Evolutionary conservation across 2,888 invertebrate genomes (phyloP).

Genomic region (Ctenicera cuprea): DNA sequence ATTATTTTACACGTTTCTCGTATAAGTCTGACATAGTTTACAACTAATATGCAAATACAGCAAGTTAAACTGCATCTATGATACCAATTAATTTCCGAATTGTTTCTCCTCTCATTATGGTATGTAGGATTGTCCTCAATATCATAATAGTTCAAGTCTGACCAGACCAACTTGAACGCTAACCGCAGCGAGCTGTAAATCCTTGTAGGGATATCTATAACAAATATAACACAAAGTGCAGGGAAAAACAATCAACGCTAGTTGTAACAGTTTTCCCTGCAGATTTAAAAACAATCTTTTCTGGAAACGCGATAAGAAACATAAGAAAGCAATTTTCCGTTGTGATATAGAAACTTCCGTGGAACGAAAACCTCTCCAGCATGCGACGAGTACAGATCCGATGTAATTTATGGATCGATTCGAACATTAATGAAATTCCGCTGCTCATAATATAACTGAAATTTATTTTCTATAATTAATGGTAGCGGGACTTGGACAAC

Average conservation of each 20-base stretch:
- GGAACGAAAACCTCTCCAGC: slow-evolving; percentile 41
- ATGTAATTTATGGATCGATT: slow-evolving; percentile 53
- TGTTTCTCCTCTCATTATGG: too few relatives aligned
- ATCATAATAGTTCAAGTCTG: too few relatives aligned
- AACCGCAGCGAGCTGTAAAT: background rate
- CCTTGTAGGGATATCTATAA: slow-evolving; percentile 16
- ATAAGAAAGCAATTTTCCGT: slow-evolving; percentile 50
- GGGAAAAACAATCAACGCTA: slow-evolving; percentile 38
- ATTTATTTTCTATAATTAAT: slow-evolving; percentile 51
- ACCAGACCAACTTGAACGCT: too few relatives aligned
- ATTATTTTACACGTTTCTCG: too few relatives aligned
- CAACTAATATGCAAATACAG: too few relatives aligned
- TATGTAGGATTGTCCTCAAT: too few relatives aligned
- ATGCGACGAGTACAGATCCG: slow-evolving; percentile 45
- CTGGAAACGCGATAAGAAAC: slow-evolving; percentile 47
- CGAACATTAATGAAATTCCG: slow-evolving; percentile 53
- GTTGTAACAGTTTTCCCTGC: slow-evolving; percentile 39
- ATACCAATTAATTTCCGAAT: too few relatives aligned
- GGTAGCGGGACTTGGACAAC: slow-evolving; percentile 40
- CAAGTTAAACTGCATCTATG: too few relatives aligned
- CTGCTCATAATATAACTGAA: slow-evolving; percentile 51
- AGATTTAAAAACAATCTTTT: slow-evolving; percentile 48
- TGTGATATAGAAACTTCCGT: slow-evolving; percentile 40
- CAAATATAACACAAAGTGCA: slow-evolving; percentile 31
- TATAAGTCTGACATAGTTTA: too few relatives aligned